Evolutionary conservation across 2,888 invertebrate species (phyloP), one percentile per base, ranked within the genome.

Genomic region (Sphaeridia pumilis): DNA sequence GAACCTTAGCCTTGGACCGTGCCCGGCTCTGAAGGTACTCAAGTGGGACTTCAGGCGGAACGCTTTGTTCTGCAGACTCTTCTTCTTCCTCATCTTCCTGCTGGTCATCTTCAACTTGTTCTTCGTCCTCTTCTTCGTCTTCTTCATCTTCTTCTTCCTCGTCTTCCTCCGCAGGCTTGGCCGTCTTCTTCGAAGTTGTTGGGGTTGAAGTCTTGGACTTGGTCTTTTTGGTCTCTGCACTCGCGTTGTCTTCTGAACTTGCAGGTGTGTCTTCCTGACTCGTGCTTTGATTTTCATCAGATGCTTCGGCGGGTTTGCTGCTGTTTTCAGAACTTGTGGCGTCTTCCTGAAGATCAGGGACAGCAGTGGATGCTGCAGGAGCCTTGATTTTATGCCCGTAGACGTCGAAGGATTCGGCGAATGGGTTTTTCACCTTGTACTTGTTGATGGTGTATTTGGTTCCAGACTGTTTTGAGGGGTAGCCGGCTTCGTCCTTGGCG

Each of bases 21-120:
- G n/a, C n/a, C n/a, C n/a, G n/a, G n/a, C n/a, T n/a, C n/a, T n/a
- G n/a, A n/a, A n/a, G n/a, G n/a, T n/a, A n/a, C n/a, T n/a, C n/a
- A n/a, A n/a, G n/a, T n/a, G n/a, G n/a, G n/a, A n/a, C 34, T 55
- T 2, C n/a, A 41, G 7, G 44, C 44, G 10, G 48, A 25, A 12
- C 21, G 35, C 43, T 21, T 48, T 44, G 22, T 20, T 52, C 27
- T 43, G 46, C 17, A 14, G 20, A 26, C 48, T 35, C 10, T n/a
- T 17, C 21, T 45, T 55, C 1, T 41, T 51, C 14, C 26, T 55
- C 1, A 1, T 55, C n/a, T 38, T 48, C n/a, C 47, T 51, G 21
- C 2, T 27, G 12, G 4, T 44, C 43, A 48, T 82, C 5, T n/a
- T n/a, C n/a, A n/a, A n/a, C n/a, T n/a, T n/a, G n/a, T 84, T 84